Conservation (phyloP, 2,888 invertebrate species). For the Hirtodrosophila confusa region DNA sequence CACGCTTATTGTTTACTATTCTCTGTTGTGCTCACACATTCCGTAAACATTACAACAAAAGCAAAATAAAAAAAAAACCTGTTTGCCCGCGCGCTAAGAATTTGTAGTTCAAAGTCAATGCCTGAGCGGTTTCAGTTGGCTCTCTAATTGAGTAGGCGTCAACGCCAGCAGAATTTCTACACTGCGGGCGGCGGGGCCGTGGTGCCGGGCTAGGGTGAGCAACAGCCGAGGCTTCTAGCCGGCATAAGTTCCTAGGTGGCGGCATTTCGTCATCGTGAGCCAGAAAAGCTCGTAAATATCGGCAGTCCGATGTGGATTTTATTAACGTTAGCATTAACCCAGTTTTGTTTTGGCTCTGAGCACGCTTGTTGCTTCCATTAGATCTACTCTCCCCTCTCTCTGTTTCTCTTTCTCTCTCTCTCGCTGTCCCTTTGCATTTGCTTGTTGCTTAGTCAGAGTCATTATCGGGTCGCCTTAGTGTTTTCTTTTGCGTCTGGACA, state of each 20-base stretch:
- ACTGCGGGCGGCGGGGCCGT: background rate
- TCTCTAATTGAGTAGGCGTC: slow-evolving; percentile 34
- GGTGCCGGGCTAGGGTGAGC: slow-evolving; percentile 17
- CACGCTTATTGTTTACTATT: slow-evolving; percentile 49
- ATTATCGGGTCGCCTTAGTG: slow-evolving; percentile 28
- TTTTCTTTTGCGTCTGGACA: slow-evolving; percentile 19
- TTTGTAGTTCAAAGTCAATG: slow-evolving; percentile 79
- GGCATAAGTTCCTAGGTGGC: slow-evolving; percentile 19
- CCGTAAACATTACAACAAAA: slow-evolving; percentile 71
- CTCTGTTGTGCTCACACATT: slow-evolving; percentile 76
- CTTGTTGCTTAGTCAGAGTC: slow-evolving; percentile 36
- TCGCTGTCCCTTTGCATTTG: slow-evolving; percentile 9
- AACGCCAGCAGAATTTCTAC: slow-evolving; percentile 5
- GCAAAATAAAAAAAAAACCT: slow-evolving; percentile 11
- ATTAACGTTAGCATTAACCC: slow-evolving; percentile 46
- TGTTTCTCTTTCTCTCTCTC: background rate
- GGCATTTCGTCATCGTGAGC: slow-evolving; percentile 66
- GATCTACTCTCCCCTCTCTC: background rate
- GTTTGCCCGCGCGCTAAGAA: slow-evolving; percentile 28
- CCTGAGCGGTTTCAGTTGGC: slow-evolving; percentile 28
- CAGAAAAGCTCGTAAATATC: slow-evolving; percentile 53
- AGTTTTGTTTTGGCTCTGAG: slow-evolving; percentile 25
- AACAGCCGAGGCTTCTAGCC: slow-evolving; percentile 19
- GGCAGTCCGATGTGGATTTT: slow-evolving; percentile 37
- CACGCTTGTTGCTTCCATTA: slow-evolving; percentile 52